Evolutionary conservation across 1,140 invertebrate species (phyloP), one percentile per base, ranked within the genome.

Genomic region (Drosophila sturtevanti): DNA sequence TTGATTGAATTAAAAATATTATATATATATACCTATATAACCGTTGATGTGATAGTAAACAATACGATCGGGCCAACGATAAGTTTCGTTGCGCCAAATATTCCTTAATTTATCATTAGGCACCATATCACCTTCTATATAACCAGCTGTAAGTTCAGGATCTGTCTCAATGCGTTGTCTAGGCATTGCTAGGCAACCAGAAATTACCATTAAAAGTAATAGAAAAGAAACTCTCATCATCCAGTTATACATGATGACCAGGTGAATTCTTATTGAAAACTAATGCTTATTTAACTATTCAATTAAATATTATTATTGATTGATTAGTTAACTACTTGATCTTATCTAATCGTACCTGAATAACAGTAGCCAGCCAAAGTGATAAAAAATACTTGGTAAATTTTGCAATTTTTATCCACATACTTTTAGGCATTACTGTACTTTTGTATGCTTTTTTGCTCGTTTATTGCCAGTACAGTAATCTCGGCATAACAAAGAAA

Each of bases 1-100:
- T 2, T 7, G 5, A 11, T 18, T 18, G 1, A 24, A 24, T 7
- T 44, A n/a, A n/a, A n/a, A 9, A 27, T 12, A 9, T 5, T 12
- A 9, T 0, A n/a, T 1, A n/a, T n/a, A 0, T 62, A 54, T 67
- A 89, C 84, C 84, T 21, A 89, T 84, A 18, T 73, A 21, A 0
- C 16, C 31, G 22, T 93, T 92, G 21, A 96, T 95, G 27, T 92
- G 92, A 74, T 94, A 95, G 16, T 94, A 93, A 1, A 96, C 93
- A 62, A 94, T 92, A 27, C 94, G 94, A 66, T 93, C 91, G 0
- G 93, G 93, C 95, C 95, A 96, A 41, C 93, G 92, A 55, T 92
- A 93, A 3, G 91, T 92, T n/a, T 92, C 92, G 61, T 95, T 93
- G 12, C 93, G 81, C 0, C 95, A 72, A 2, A 94, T 95, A 75